These are phyloP conservation scores for Malurus cyaneus DNA, from an alignment of 2,113 vertebrate species.

Conservation along the genomic window DNA sequence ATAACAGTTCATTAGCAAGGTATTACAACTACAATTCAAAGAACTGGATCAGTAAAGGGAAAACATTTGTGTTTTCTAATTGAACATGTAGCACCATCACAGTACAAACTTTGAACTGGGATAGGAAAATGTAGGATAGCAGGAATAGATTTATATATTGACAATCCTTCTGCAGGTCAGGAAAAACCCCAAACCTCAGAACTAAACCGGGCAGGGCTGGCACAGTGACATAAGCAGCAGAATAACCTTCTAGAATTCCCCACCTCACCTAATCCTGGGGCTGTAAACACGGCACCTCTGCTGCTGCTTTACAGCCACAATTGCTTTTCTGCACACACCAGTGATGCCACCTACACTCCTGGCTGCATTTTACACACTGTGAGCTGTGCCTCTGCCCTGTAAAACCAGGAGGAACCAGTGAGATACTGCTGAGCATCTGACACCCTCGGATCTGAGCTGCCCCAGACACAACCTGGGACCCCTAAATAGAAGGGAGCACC, in stretches of 20 bases:
- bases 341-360: neutral
- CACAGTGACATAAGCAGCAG: neutral
- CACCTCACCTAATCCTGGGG: neutral
- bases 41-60: neutral
- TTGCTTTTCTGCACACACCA: neutral
- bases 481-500: rapidly evolving
- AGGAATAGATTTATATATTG: neutral
- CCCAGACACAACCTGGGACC: neutral
- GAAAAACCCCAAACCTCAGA: neutral
- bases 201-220: neutral
- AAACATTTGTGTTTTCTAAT: neutral
- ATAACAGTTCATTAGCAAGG: neutral
- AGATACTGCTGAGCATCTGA: neutral
- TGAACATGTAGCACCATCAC: neutral
- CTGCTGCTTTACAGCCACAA: rapidly evolving
- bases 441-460: neutral
- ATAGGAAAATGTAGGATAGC: neutral
- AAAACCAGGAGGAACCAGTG: neutral
- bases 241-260: neutral
- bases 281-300: rapidly evolving
- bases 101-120: neutral
- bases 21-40: neutral
- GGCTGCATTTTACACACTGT: neutral
- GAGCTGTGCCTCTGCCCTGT: neutral
- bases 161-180: neutral